Evolutionary conservation across 2,888 invertebrate genomes (phyloP).

Genomic region (Deilephila elpenor): DNA sequence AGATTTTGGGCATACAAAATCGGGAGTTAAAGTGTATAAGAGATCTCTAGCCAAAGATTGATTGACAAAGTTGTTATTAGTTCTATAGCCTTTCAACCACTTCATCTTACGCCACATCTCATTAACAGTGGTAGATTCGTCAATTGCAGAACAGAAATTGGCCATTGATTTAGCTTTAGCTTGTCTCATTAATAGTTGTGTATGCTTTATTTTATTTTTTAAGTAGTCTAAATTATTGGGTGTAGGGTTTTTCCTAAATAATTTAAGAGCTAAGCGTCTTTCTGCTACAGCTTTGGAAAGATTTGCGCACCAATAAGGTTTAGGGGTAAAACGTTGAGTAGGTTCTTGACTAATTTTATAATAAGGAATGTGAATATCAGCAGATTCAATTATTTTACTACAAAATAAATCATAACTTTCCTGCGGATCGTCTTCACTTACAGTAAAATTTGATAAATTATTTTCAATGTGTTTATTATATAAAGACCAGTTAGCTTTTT

Average conservation of each 20-base stretch:
- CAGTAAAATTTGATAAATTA: too few relatives aligned
- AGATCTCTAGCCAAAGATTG: background rate
- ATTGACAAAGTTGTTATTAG: background rate
- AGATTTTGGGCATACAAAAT: background rate
- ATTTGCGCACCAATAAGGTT: conserved; percentile 28
- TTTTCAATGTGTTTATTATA: too few relatives aligned
- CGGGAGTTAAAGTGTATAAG: background rate
- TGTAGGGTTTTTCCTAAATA: conserved; percentile 33
- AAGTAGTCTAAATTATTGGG: conserved; percentile 8
- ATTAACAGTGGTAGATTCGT: background rate
- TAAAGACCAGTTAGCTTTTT: too few relatives aligned
- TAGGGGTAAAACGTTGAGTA: conserved; percentile 26
- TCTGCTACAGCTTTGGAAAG: conserved; percentile 32
- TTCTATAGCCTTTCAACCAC: background rate
- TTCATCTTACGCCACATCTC: background rate
- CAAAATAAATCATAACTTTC: too few relatives aligned
- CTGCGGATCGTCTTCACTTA: too few relatives aligned
- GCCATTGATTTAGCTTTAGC: background rate
- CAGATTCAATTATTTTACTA: background rate
- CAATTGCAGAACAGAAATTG: background rate
- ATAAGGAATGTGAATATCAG: conserved; percentile 31
- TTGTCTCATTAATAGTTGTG: background rate
- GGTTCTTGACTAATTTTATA: conserved; percentile 28
- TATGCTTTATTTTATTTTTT: background rate
- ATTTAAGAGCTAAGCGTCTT: conserved; percentile 30